Base-by-base conservation (phyloP, 2,888 invertebrate species). In the Drosophila villosipedis region DNA sequence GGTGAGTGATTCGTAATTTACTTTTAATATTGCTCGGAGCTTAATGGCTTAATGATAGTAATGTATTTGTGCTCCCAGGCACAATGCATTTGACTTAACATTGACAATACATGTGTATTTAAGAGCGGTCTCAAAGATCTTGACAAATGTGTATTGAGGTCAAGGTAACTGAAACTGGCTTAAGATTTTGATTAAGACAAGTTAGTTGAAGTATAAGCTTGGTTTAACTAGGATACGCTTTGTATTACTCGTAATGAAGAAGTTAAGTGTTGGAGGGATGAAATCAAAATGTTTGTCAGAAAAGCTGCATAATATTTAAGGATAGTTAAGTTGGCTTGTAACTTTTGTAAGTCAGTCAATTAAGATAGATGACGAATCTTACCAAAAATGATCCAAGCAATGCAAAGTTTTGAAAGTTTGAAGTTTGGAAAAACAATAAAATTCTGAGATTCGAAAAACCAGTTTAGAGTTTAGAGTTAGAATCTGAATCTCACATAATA, bases 1-100 rank as follows among this genome's bases (percentile, higher is more conserved):
- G 70, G 88, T 87, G 65, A 74, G 82, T 82, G 65, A 39, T 55
- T 54, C 47, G 80, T 85, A 83, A 88, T 80, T 68, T 49, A 64
- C 68, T 69, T 79, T 78, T 66, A 69, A 75, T 68, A 63, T 47
- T 12, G 19, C 37, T 31, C 30, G 65, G 61, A 65, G 31, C 41
- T 10, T 41, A 41, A 60, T 71, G 62, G 6, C 35, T 43, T 33
- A 54, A 62, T 50, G 31, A 53, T 80, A 49, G 58, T 61, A 35
- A 30, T 58, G 43, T 52, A 60, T 55, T 50, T 37, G 60, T 33
- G 60, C 25, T 25, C 30, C 28, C 47, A 35, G 39, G 52, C 28
- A 57, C 59, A 47, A 22, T 59, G 58, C 61, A 60, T 70, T 66
- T 77, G 63, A 61, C 77, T 66, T 77, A 63, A 58, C 77, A 70